A percentile compares a stretch with the other conserved stretches of the same genome.
Conservation (phyloP, 2,113 vertebrate genomes). For the Crotalus tigris region DNA sequence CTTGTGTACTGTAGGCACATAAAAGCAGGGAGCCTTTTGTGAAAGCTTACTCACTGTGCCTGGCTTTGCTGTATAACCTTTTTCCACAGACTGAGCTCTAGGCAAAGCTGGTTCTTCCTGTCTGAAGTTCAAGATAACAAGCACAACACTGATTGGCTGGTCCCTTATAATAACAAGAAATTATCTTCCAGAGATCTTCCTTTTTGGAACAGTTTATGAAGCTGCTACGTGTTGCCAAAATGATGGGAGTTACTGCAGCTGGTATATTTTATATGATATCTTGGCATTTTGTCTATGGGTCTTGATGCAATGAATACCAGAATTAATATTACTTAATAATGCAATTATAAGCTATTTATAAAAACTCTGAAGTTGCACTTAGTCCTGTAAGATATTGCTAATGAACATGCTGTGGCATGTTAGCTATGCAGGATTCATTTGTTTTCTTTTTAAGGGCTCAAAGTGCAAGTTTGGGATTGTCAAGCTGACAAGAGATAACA, state of each 20-base stretch:
- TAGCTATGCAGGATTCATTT: neutral
- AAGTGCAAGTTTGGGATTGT: neutral
- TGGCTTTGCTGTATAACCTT: neutral
- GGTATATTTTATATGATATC: neutral
- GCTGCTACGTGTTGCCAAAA: too few relatives aligned
- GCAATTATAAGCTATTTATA: neutral
- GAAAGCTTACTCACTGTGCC: neutral
- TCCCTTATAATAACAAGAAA: neutral
- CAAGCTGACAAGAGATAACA: neutral
- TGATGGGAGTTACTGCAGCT: too few relatives aligned
- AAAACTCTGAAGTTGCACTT: neutral
- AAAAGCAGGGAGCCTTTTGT: neutral
- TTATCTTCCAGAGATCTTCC: neutral
- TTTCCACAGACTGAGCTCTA: neutral
- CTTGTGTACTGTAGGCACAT: neutral
- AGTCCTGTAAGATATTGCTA: neutral
- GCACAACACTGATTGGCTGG: neutral
- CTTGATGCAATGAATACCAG: neutral
- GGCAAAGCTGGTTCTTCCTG: neutral
- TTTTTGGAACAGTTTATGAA: neutral
- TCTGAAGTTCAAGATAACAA: neutral
- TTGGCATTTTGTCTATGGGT: neutral
- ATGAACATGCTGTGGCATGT: neutral
- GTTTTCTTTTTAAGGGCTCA: neutral
- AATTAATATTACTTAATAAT: neutral